Base-by-base conservation (phyloP, 2,797 vertebrate genomes). In the Menidia menidia region DNA sequence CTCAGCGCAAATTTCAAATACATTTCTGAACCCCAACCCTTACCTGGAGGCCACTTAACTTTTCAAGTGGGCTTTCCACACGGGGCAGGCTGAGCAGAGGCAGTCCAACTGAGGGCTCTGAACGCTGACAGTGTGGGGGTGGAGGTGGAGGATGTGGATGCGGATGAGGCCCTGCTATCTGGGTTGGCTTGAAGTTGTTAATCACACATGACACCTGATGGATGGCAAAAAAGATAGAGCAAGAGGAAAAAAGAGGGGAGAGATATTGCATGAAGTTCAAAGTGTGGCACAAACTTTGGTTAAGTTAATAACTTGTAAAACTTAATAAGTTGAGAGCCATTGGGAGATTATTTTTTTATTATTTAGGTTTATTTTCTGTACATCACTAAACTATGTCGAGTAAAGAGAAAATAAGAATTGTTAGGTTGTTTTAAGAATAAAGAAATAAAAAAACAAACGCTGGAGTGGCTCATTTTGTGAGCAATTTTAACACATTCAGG, bases 11-110 rank as follows among this genome's bases (percentile, higher is more conserved):
- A 39, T 39, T 25, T 4, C 48, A 50, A 50, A 50, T 50, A 30
- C 43, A 48, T 11, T 52, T 39, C 45, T n/a, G 41, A 15, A 14
- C 70, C 75, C 88, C 84, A 76, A 87, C 93, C 93, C 96, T 97
- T 96, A 97, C 96, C 96, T 97, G 96, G 91, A 92, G 90, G 77
- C 94, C 94, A 95, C 95, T 96, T 95, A 97, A 95, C 95, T 97
- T 97, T 96, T 97, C 95, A 63, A 97, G 95, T 94, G 96, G 95
- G 92, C 93, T 96, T 87, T 96, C 94, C 77, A 96, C 78, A 1
- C 95, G 94, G 47, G 95, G 94, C 78, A 95, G 83, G 57, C 88
- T 91, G 76, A 95, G 87, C 50, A 94, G 92, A 58, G 94, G 94
- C 71, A 94, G 78, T 30, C 92, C 93, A 19, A 91, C 73, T 15